These are phyloP conservation scores for Chalcis sispes DNA, from an alignment of 2,888 invertebrate species.

Conservation along the genomic window DNA sequence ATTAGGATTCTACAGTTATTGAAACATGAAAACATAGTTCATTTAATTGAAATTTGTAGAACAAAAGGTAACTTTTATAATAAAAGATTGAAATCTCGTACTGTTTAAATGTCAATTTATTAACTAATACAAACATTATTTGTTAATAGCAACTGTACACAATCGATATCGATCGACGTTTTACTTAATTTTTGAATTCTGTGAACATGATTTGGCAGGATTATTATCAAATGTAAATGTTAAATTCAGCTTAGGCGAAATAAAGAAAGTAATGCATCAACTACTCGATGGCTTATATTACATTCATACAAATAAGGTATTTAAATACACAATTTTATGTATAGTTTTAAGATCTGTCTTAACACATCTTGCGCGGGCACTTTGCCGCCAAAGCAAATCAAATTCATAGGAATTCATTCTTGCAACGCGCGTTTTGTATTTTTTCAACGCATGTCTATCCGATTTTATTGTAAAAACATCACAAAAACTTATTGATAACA, in stretches of 20 bases:
- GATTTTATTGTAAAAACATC: too few species aligned
- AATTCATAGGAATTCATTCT: too few species aligned
- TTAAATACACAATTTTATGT: conserved; percentile 24
- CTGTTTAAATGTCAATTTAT: neutral
- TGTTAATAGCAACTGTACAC: conserved; percentile 77
- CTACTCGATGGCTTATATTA: conserved; percentile 93
- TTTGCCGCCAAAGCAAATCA: too few species aligned
- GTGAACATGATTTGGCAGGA: conserved; percentile 97
- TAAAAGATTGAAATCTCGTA: neutral
- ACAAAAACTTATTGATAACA: neutral
- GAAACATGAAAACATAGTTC: conserved; percentile 98
- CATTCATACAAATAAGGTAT: conserved; percentile 94
- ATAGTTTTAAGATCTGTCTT: too few species aligned
- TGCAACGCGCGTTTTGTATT: too few species aligned
- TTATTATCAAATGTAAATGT: conserved; percentile 93
- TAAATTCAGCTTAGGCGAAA: conserved; percentile 95
- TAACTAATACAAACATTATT: neutral
- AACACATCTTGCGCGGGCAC: too few species aligned
- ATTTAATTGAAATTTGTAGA: conserved; percentile 96
- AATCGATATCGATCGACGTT: conserved; percentile 89
- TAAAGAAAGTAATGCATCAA: conserved; percentile 95
- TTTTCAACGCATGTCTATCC: too few species aligned
- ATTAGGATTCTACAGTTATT: conserved; percentile 95
- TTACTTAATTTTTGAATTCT: conserved; percentile 97
- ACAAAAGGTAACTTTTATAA: conserved; percentile 83